Base-by-base conservation (phyloP, 92 coral and sea anemone species). In the Phenganax stokvisi region DNA sequence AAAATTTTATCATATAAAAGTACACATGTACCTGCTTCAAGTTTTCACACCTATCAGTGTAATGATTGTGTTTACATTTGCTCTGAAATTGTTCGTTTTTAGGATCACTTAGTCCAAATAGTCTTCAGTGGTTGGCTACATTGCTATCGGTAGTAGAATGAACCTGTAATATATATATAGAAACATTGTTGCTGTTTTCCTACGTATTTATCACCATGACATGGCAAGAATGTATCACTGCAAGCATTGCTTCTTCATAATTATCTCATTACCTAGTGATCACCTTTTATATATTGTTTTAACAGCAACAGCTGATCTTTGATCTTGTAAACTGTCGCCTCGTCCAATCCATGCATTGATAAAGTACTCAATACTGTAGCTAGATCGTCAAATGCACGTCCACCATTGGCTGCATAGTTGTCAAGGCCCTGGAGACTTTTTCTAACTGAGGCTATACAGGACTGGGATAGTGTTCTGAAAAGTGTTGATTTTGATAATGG, bases 401-500 rank as follows among this genome's bases (percentile, higher is more conserved):
- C 75, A 6, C 83, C 87, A 12, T 84, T 83, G 7, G 87, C 80
- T 2, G 84, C 79, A 54, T 66, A 79, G 67, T 55, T 83, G 37
- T 87, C 89, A 16, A 83, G 55, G 44, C 89, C 89, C 64, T 87
- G 87, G 17, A 83, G 72, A 76, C 87, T 76, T 63, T 87, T 87
- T 54, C 89, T 72, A 27, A 77, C 89, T 55, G 84, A 78, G 12
- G 84, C 89, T 5, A 77, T 65, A 63, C 87, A 87, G 12, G 81
- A 56, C 31, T 83, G 58, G 47, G 84, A 87, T n/a, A 87, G 78
- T 63, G 83, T 61, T 29, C 69, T 57, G 70, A 83, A 83, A 56
- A 78, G 87, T 11, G 89, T 84, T 53, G 84, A 56, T 31, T 73
- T 87, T 63, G 84, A 77, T 10, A 87, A 81, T 10, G 89, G 87